Evolutionary conservation across 2,113 vertebrate genomes (phyloP), one percentile per base, ranked within the genome.

Genomic region (Scortum barcoo): DNA sequence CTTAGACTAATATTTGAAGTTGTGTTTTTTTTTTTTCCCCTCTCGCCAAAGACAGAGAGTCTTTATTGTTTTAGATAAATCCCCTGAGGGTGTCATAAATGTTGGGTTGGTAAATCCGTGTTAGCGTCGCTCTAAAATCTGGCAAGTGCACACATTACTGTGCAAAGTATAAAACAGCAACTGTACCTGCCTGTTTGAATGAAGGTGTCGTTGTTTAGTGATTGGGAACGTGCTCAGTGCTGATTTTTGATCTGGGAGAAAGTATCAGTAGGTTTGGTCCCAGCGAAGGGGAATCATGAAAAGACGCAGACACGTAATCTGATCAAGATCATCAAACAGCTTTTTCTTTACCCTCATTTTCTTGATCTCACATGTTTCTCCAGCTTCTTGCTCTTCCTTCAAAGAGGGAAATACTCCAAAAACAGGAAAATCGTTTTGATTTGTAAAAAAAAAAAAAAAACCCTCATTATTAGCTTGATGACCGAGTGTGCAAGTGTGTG

Each of bases 1-100:
- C 75, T 75, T 73, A 73, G 53, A 80, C 83, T 87, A 88, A 86
- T 92, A 88, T 78, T 85, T 85, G 56, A 84, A 44, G 28, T 56
- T 33, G 9, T 54, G 42, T 60, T 61, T 73, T 12, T 51, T 24
- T 19, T 12, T 44, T 51, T 26, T 6, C 16, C n/a, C 51, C 51
- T 57, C 62, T 44, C 46, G 56, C 19, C 63, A 62, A 50, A 85
- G 66, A 75, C 76, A 88, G 81, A 88, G 26, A 86, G 67, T 57
- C 72, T 75, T 86, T 72, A 85, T 88, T 88, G 88, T 88, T 87
- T 79, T 38, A 71, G 81, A 85, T 76, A 44, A 74, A 76, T 61
- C 54, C 78, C 70, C 71, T 3, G 38, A 79, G 72, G 84, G 68
- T 76, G 85, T 88, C 82, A 81, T 85, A 81, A 84, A 90, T 33